These are phyloP conservation scores for Camponotus floridanus DNA, from an alignment of 1,140 invertebrate species.

Conservation along the genomic window DNA sequence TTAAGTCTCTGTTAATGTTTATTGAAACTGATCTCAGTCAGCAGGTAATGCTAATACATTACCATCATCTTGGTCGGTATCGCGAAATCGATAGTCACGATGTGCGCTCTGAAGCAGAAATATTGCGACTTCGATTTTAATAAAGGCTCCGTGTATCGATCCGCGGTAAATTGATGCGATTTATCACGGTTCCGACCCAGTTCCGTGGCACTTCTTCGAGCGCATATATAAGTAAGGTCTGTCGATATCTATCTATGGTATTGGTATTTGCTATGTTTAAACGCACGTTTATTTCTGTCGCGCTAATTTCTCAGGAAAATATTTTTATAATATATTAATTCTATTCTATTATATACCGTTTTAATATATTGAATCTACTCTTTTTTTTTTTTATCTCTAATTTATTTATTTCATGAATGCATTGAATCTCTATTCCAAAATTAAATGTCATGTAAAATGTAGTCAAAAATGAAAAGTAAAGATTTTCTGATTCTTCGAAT, in stretches of 20 bases:
- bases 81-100: constrained; percentile 51
- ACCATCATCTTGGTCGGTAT: constrained; percentile 31
- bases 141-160: constrained; percentile 68
- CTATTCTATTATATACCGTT: background rate
- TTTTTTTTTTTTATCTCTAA: background rate
- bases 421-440: background rate
- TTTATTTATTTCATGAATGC: background rate
- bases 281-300: background rate
- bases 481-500: constrained; percentile 24
- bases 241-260: constrained; percentile 37
- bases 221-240: constrained; percentile 47
- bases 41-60: constrained; percentile 16
- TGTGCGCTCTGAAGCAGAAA: background rate
- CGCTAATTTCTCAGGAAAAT: background rate
- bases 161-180: constrained; percentile 67
- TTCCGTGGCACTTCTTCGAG: constrained; percentile 47
- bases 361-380: background rate
- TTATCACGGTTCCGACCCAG: constrained; percentile 65
- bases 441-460: background rate
- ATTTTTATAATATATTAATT: background rate
- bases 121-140: constrained; percentile 69
- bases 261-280: constrained; percentile 22
- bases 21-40: constrained; percentile 34
- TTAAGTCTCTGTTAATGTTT: constrained; percentile 16
- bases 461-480: background rate